Conservation (phyloP, 2,797 vertebrate genomes). For the Dermochelys coriacea region DNA sequence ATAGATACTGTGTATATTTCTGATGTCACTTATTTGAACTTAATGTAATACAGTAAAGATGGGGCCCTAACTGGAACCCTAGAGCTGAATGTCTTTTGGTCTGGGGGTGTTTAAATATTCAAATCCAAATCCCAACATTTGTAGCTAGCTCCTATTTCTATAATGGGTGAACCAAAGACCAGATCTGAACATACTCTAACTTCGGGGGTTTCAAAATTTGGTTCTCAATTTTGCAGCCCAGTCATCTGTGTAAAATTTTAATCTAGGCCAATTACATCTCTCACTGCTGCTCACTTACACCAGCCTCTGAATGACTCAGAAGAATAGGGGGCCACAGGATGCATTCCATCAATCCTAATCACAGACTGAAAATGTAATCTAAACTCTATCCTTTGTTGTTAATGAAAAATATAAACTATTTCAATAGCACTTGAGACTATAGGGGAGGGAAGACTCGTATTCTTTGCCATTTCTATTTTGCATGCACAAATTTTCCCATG, state of each 20-base stretch:
- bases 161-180: neutral
- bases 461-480: neutral
- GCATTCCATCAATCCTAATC: neutral
- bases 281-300: neutral
- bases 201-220: neutral
- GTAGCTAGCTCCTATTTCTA: neutral
- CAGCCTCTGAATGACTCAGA: neutral
- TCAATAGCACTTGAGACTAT: neutral
- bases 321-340: neutral
- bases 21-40: neutral
- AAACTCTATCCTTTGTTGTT: neutral
- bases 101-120: neutral
- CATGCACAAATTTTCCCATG: neutral
- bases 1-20: neutral
- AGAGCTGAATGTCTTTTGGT: neutral
- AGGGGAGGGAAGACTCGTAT: neutral
- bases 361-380: neutral
- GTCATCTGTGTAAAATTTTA: neutral
- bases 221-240: neutral
- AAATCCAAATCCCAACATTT: neutral
- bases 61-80: neutral
- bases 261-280: neutral
- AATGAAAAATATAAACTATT: accelerated
- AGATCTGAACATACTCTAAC: neutral
- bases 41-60: neutral